Evolutionary conservation across 1,140 invertebrate genomes (phyloP), one percentile per base, ranked within the genome.

Genomic region (Laodelphax striatellus): DNA sequence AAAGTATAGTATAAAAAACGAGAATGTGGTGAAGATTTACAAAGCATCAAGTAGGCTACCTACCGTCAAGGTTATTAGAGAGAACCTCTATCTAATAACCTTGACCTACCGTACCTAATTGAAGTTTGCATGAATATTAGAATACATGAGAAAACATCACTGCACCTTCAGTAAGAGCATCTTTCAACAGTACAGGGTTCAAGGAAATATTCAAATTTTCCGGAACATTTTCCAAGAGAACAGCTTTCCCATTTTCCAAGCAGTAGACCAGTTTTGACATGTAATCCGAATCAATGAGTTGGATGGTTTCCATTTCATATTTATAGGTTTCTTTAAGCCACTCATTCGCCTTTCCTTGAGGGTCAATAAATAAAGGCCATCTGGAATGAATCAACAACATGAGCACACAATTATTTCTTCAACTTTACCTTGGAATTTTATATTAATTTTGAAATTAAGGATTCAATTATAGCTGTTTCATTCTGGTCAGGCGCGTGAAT

Each of bases 261-360:
- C 86, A 86, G 55, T 81, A 82, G 69, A 94, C 89, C 17, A 96
- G 78, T 5, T 82, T 81, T 69, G 87, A 83, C 78, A 94, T 89
- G 69, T 94, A 94, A 46, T 52, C 46, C 6, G 79, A 70, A 74
- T 92, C 87, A 24, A 82, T 83, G 28, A 92, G 82, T 72, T 91
- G 92, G n/a, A 94, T 77, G 8, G 92, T 77, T 68, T 84, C 79
- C 10, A 95, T 84, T 73, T 90, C 91, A 0, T 77, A 75, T 68
- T 88, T 90, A 74, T 96, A 91, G 85, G 94, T 88, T 65, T 84
- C 89, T 71, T 91, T 90, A 9, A 97, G 85, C 92, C 92, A 97
- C 70, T 90, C 89, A 71, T 91, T 93, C 5, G 92, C 93, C 73
- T 96, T 92, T 21, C 84, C 84, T 76, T 94, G 90, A 1, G 93